Conservation (phyloP, 1,140 invertebrate species). For the Oryzaephilus surinamensis region DNA sequence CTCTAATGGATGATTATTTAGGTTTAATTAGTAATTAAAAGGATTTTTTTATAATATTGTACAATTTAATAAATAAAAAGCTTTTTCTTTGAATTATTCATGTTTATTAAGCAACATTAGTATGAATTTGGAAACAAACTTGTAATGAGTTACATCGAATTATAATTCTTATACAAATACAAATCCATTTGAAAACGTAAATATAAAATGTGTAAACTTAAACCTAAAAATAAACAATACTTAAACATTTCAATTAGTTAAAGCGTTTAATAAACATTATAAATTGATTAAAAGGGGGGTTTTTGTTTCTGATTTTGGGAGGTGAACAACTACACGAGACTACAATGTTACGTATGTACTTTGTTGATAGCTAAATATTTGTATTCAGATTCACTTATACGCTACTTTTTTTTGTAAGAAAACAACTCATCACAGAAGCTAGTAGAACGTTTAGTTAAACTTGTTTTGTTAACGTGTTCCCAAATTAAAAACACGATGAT, state of each 20-base stretch:
- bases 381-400: no score
- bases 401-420: conserved; percentile 17
- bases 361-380: conserved; percentile 23
- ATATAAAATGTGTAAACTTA: no score
- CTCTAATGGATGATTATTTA: conserved; percentile 95
- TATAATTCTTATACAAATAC: no score
- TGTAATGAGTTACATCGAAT: conserved; percentile 2
- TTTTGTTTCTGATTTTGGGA: no score
- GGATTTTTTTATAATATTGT: no score
- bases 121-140: conserved; percentile 8
- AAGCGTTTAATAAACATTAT: conserved; percentile 21
- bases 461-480: conserved; percentile 3
- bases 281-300: no score
- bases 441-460: conserved; percentile 16
- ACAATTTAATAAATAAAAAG: no score
- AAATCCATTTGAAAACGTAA: no score
- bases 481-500: neutral
- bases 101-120: conserved; percentile 18
- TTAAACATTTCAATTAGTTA: no score
- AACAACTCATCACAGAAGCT: conserved; percentile 29
- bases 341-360: conserved; percentile 13
- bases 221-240: no score
- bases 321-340: conserved; percentile 22
- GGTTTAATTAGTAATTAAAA: conserved; percentile 52
- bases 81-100: conserved; percentile 10